A percentile compares a stretch with the other conserved stretches of the same genome.
These are phyloP conservation scores for Crematogaster levior DNA, from an alignment of 2,888 invertebrate genomes.

Conservation along the genomic window DNA sequence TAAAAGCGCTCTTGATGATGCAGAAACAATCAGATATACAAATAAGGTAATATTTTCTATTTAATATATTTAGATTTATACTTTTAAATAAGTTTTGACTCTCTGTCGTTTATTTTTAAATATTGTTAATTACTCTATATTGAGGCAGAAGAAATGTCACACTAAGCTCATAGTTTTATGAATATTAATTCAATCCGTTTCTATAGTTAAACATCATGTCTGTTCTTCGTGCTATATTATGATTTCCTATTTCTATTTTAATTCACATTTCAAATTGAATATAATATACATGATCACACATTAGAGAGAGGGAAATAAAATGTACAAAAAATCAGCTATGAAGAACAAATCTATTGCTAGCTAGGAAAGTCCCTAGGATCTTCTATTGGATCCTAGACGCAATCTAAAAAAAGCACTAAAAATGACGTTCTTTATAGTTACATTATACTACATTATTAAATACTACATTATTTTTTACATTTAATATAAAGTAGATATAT, in stretches of 20 bases:
- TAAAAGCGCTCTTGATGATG: slow-evolving; percentile 73
- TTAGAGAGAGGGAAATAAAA: not conserved
- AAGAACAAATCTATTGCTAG: not conserved
- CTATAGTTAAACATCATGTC: not conserved
- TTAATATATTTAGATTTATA: slow-evolving; percentile 84
- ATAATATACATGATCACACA: not conserved
- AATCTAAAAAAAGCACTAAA: not conserved
- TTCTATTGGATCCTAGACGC: not conserved
- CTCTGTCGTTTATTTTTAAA: not conserved
- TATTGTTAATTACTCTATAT: slow-evolving; percentile 1
- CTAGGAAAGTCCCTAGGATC: not conserved
- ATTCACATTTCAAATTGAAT: not conserved
- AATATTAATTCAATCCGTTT: not conserved
- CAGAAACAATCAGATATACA: slow-evolving; percentile 9
- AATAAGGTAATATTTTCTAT: slow-evolving; percentile 18
- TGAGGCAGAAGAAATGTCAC: not conserved
- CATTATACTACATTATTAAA: not conserved
- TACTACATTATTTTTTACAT: not conserved
- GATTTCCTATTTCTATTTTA: too few relatives aligned
- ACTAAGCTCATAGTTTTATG: not conserved
- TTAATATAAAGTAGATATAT: not conserved
- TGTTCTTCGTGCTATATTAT: not conserved
- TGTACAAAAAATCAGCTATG: not conserved
- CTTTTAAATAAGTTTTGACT: slow-evolving; percentile 84
- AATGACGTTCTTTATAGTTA: not conserved